A percentile compares a stretch with the other conserved stretches of the same genome.
Conservation (phyloP, 2,113 vertebrate genomes). For the Saccopteryx leptura region DNA sequence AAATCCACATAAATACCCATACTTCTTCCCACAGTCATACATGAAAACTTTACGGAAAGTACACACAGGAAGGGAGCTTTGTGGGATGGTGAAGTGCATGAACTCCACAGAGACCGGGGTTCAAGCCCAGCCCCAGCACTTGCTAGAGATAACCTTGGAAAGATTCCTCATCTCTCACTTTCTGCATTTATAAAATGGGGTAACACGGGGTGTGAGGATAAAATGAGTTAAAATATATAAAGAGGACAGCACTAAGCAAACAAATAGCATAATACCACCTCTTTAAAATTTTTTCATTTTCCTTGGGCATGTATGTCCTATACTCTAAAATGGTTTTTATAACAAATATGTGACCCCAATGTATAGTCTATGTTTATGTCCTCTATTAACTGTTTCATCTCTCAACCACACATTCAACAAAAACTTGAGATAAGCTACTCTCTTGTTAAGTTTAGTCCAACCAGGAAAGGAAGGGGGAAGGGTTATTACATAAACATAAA, state of each 20-base stretch:
- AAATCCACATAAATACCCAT: constrained; percentile 39
- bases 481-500: not conserved
- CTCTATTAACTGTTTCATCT: not conserved
- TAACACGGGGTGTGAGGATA: not conserved
- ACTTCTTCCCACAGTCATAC: not conserved
- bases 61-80: not conserved
- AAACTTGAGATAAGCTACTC: not conserved
- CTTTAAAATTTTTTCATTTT: not conserved
- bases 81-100: not conserved
- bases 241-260: not conserved
- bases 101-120: not conserved
- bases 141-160: not conserved
- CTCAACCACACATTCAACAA: not conserved
- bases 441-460: not conserved
- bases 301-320: not conserved
- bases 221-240: not conserved
- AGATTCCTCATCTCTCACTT: not conserved
- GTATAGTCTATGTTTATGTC: not conserved
- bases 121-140: not conserved
- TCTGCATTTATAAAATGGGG: not conserved
- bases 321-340: not conserved
- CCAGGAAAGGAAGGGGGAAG: not conserved
- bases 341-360: not conserved
- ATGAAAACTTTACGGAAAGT: not conserved
- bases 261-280: not conserved